A percentile compares a stretch with the other conserved stretches of the same genome.
Evolutionary conservation across 2,797 vertebrate genomes (phyloP).

Genomic region (Thunnus albacares): DNA sequence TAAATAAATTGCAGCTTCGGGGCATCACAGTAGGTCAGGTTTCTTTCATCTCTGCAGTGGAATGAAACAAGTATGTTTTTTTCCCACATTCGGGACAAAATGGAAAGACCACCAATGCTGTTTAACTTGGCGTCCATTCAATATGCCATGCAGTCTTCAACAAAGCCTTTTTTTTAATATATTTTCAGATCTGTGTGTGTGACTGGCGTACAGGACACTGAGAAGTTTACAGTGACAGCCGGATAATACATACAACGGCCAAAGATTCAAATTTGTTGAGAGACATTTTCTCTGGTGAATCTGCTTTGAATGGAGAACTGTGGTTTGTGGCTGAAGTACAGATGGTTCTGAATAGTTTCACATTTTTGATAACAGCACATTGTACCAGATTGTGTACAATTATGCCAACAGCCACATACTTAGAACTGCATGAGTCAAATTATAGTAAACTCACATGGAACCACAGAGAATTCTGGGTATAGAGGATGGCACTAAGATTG

Average conservation of each 20-base stretch:
- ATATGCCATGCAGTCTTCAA: slow-evolving; percentile 1
- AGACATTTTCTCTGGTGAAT: slow-evolving; percentile 39
- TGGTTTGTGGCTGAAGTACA: slow-evolving; percentile 7
- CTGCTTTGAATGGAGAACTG: background rate
- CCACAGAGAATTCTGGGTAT: too few relatives aligned
- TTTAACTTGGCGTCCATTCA: slow-evolving; percentile 45
- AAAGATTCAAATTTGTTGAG: slow-evolving; percentile 28
- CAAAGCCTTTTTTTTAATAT: background rate
- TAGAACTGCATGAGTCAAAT: background rate
- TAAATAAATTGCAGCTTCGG: slow-evolving; percentile 42
- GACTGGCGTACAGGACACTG: background rate
- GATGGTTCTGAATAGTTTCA: slow-evolving; percentile 5
- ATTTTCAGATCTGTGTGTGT: slow-evolving; percentile 10
- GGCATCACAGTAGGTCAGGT: slow-evolving; percentile 25
- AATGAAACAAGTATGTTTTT: slow-evolving; percentile 39
- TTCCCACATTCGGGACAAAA: slow-evolving; percentile 1
- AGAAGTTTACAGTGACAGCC: slow-evolving; percentile 7
- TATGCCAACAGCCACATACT: background rate
- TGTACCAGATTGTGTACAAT: slow-evolving; percentile 6
- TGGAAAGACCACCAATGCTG: slow-evolving; percentile 61
- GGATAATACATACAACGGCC: background rate
- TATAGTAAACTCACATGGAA: background rate
- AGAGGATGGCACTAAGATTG: too few relatives aligned
- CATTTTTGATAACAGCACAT: background rate
- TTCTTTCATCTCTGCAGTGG: slow-evolving; percentile 50